These are phyloP conservation scores for Lepus europaeus DNA, from an alignment of 2,113 vertebrate species.

Conservation along the genomic window DNA sequence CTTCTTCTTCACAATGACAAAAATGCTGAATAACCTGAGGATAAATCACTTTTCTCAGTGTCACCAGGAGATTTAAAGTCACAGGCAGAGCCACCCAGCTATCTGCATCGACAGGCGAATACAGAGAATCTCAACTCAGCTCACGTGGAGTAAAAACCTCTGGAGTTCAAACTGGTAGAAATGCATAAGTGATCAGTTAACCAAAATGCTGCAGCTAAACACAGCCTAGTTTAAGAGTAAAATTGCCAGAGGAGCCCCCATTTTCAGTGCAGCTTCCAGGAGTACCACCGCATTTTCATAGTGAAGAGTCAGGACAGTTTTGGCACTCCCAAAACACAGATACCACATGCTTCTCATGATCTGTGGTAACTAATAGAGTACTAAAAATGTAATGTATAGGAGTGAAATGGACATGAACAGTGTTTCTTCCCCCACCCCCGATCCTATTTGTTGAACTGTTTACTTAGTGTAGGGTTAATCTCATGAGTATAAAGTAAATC, in stretches of 20 bases:
- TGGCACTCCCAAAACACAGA: too few relatives aligned
- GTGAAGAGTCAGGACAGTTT: neutral
- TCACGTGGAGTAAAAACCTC: neutral
- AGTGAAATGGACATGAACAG: too few relatives aligned
- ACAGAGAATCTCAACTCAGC: neutral
- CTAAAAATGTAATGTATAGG: too few relatives aligned
- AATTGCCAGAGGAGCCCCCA: neutral
- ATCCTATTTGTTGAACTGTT: too few relatives aligned
- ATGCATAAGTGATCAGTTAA: neutral
- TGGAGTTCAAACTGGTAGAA: neutral
- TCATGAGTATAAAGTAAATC: too few relatives aligned
- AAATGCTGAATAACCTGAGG: constrained; percentile 18
- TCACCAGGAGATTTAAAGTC: neutral
- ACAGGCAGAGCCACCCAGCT: neutral
- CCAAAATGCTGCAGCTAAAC: neutral
- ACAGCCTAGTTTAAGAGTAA: neutral
- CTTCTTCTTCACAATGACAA: neutral
- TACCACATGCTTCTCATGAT: too few relatives aligned
- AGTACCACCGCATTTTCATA: neutral
- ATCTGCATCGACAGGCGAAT: neutral
- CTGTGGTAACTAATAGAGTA: too few relatives aligned
- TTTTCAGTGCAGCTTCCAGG: neutral
- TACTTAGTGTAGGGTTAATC: too few relatives aligned
- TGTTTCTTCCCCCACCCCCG: too few relatives aligned
- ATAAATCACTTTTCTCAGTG: neutral